Base-by-base conservation (phyloP, 2,888 invertebrate genomes). In the Oasisia sp. region DNA sequence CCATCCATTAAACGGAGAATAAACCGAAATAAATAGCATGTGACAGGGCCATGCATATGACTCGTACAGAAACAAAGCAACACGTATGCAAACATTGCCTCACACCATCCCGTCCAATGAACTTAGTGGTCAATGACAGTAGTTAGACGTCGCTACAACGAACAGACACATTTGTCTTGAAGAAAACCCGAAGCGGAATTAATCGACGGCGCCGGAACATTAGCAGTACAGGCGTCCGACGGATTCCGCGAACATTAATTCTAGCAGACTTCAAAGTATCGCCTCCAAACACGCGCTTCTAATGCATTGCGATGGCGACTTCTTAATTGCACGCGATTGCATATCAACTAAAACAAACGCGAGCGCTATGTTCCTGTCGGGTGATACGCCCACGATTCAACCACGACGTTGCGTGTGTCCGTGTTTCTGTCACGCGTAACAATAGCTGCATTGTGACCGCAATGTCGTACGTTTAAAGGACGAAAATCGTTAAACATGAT, bases 311-410 rank as follows among this genome's bases (percentile, higher is more conserved):
- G 74, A 74, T 19, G 7, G 74, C 74, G 27, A 74, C 74, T 74
- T 74, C 74, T 74, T 74, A 74, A 74, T 74, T 74, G 74, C 74
- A n/a, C 74, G n/a, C 74, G 74, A 74, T 27, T 74, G 74, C 27
- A 19, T 27, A 74, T 14, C 74, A 74, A 74, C 74, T 74, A 27
- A 74, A 74, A 74, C 74, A 74, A 19, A 74, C 74, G 74, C 74
- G 38, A 38, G 38, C 38, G 38, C 38, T 2, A 4, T 38, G 38
- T 38, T 38, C 38, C 4, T 38, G 38, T 38, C 38, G 38, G 1
- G 1, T 38, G 4, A 38, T 38, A 38, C 38, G 38, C 38, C 74
- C 74, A 74, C 74, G 0, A 19, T n/a, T 27, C n/a, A 74, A 27
- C 14, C 74, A 27, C 74, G 27, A 5, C 7, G 74, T 27, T 27